Conservation (phyloP, 2,888 invertebrate genomes). For the Acleris laterana region DNA sequence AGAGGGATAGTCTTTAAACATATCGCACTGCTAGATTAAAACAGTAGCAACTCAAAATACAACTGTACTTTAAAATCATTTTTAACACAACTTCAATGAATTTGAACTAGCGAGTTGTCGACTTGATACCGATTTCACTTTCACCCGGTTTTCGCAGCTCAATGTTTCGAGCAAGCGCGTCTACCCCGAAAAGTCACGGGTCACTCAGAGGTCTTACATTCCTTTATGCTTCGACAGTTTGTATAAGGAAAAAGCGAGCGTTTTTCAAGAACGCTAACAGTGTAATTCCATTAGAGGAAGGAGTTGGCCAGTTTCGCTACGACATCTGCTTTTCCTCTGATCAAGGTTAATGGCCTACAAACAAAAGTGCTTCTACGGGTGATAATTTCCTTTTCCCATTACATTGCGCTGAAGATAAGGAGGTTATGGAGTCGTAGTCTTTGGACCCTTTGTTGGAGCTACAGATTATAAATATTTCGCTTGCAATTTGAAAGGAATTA, state of each 20-base stretch:
- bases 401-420: conserved; percentile 40
- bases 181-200: background rate
- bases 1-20: no score
- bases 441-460: background rate
- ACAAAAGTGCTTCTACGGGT: conserved; percentile 51
- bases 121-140: no score
- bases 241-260: conserved; percentile 10
- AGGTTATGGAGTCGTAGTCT: conserved; percentile 10
- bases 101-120: no score
- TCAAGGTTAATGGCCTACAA: conserved; percentile 57
- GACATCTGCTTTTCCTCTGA: conserved; percentile 52
- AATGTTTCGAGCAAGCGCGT: conserved; percentile 3
- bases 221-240: conserved; percentile 16
- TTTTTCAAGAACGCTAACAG: conserved; percentile 49
- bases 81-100: no score
- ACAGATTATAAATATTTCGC: background rate
- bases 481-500: no score
- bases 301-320: conserved; percentile 46
- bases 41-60: no score
- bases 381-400: conserved; percentile 44
- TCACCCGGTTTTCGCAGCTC: conserved; percentile 2
- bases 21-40: no score
- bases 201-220: conserved; percentile 10
- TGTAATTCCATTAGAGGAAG: conserved; percentile 52
- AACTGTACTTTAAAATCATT: no score